phyloP scores from a whole-genome alignment of 2,888 invertebrate genomes.

The Lycocerus yunnanus region DNA sequence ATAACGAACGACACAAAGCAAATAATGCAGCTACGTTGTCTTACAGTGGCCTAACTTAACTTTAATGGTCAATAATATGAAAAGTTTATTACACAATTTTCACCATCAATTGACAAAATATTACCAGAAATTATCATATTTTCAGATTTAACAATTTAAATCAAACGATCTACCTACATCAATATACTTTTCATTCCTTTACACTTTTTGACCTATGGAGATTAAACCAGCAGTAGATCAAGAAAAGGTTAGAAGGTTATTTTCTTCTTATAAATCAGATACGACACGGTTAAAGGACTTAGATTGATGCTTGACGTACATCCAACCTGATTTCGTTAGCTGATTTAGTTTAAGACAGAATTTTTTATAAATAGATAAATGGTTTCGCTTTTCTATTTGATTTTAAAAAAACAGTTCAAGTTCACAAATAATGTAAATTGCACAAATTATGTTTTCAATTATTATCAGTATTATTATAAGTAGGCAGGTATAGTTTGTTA shows the following conservation, averaged over 20 bases:
- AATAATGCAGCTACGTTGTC: background rate
- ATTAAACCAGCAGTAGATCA: conserved; percentile 13
- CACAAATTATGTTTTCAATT: background rate
- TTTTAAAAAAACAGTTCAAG: background rate
- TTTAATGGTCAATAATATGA: background rate
- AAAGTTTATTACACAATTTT: background rate
- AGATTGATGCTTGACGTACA: conserved; percentile 20
- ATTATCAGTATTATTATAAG: no score
- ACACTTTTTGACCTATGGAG: conserved; percentile 11
- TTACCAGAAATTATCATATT: background rate
- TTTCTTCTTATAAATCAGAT: conserved; percentile 19
- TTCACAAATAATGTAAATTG: background rate
- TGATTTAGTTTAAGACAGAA: conserved; percentile 7
- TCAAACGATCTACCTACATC: background rate
- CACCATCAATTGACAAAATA: no score
- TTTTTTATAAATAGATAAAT: conserved; percentile 5
- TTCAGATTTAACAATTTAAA: background rate
- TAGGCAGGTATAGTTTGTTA: no score
- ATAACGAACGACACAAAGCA: background rate
- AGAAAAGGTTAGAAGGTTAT: conserved; percentile 20
- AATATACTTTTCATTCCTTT: background rate
- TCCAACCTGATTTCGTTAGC: conserved; percentile 14
- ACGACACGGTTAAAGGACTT: conserved; percentile 15
- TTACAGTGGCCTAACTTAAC: background rate
- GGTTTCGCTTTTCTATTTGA: background rate